Conservation (phyloP, 1,140 invertebrate genomes). For the Cydia splendana region DNA sequence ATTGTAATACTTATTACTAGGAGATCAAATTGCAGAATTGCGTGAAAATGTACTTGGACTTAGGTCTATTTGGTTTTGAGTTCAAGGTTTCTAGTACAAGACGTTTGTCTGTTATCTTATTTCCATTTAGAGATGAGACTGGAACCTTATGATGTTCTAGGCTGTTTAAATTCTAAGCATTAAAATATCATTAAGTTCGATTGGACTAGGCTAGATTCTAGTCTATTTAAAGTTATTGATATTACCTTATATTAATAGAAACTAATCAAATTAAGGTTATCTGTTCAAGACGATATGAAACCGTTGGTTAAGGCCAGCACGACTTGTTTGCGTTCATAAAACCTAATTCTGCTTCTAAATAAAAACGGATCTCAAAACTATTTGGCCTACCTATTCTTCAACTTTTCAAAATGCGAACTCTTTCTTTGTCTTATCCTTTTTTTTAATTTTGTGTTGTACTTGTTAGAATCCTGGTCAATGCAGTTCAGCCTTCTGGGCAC, state of each 20-base stretch:
- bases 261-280: background rate
- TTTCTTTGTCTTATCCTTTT: no score
- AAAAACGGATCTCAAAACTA: no score
- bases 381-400: no score
- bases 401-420: no score
- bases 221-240: background rate
- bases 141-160: background rate
- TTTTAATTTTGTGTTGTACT: no score
- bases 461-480: no score
- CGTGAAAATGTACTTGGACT: background rate
- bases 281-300: background rate
- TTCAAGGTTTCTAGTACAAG: background rate
- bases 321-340: no score
- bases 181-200: background rate
- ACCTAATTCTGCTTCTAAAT: background rate
- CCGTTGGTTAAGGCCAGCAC: no score
- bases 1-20: background rate
- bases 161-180: background rate
- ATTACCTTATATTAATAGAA: background rate
- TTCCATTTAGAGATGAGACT: conserved; percentile 13
- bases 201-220: background rate
- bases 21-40: background rate
- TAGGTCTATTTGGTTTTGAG: background rate
- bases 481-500: no score
- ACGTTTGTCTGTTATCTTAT: background rate